A percentile compares a stretch with the other conserved stretches of the same genome.
Conservation (phyloP, 1,140 invertebrate genomes). For the Leptinotarsa texana region DNA sequence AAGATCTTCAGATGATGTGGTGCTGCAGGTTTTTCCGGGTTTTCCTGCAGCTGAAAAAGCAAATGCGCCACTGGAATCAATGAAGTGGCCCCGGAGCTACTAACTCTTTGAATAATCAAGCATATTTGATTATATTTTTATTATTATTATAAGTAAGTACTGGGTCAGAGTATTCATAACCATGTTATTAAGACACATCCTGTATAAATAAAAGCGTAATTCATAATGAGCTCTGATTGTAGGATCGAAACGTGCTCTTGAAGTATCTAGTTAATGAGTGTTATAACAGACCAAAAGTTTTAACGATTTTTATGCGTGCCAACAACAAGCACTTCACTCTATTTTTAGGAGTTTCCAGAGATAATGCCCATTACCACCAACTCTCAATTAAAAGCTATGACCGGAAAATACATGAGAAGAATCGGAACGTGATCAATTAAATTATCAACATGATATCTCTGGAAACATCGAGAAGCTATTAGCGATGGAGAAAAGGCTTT, state of each 20-base stretch:
- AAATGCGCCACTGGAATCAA: no score
- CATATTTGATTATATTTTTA: no score
- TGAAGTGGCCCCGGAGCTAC: no score
- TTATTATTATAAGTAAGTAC: no score
- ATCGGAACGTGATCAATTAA: slow-evolving; percentile 5
- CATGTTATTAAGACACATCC: no score
- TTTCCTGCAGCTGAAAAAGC: no score
- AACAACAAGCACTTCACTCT: background rate
- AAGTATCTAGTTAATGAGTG: background rate
- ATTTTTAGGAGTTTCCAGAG: background rate
- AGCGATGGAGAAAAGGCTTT: background rate
- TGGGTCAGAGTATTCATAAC: no score
- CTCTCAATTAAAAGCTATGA: background rate
- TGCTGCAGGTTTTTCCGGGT: no score
- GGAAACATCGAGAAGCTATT: background rate
- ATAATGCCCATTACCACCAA: background rate
- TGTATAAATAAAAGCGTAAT: no score
- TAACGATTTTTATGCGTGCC: background rate
- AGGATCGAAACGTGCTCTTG: background rate
- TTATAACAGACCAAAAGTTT: background rate
- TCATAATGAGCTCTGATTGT: no score
- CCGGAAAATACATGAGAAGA: background rate
- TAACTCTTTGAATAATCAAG: no score
- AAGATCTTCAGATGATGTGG: no score
- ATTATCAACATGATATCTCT: slow-evolving; percentile 6